phyloP scores from a whole-genome alignment of 2,888 invertebrate species.

The Ashinkailepas kermadecensis region DNA sequence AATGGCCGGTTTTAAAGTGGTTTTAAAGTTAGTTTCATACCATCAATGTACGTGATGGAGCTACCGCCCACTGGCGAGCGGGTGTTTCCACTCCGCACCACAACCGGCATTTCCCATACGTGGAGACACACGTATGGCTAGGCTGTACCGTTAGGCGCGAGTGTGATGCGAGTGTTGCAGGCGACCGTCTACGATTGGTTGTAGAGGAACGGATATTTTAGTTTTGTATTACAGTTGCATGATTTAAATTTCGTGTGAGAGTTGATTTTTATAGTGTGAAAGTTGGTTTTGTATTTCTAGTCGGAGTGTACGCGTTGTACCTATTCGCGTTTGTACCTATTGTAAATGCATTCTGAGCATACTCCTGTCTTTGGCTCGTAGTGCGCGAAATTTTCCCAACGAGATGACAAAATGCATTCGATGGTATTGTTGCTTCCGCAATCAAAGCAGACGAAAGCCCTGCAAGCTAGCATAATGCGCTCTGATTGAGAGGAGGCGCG shows the following conservation, averaged over 20 bases:
- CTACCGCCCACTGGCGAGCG: too few relatives aligned
- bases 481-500: too few relatives aligned
- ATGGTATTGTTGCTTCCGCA: too few relatives aligned
- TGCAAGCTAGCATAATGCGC: too few relatives aligned
- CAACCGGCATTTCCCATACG: not conserved
- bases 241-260: not conserved
- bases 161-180: not conserved
- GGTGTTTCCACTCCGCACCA: not conserved
- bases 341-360: constrained; percentile 9
- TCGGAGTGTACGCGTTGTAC: not conserved
- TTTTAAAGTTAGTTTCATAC: too few relatives aligned
- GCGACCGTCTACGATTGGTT: not conserved
- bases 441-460: too few relatives aligned
- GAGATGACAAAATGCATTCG: too few relatives aligned
- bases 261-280: not conserved
- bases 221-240: constrained; percentile 1
- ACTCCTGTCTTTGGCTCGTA: too few relatives aligned
- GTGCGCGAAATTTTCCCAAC: too few relatives aligned
- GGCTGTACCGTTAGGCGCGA: not conserved
- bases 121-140: not conserved
- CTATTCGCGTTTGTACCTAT: not conserved
- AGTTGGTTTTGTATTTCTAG: constrained; percentile 7
- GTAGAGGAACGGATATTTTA: not conserved
- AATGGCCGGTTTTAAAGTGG: too few relatives aligned
- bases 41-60: too few relatives aligned